phyloP scores from a whole-genome alignment of 64 coral and sea anemone genomes.

The Acropora tenuis region DNA sequence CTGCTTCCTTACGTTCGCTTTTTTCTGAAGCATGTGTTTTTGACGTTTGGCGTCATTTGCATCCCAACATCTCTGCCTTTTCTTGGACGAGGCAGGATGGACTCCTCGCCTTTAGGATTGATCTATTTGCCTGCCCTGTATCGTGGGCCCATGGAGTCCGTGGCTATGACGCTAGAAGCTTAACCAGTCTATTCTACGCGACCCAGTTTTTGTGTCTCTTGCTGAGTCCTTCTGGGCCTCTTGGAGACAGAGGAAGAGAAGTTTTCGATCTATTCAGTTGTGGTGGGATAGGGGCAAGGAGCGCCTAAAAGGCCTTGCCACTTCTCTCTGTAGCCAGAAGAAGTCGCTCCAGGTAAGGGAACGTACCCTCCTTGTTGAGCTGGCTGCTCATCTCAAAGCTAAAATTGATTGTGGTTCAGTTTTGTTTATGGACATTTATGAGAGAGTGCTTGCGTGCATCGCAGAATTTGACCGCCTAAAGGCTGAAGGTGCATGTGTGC shows the following conservation, averaged over 20 bases:
- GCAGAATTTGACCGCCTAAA: background rate
- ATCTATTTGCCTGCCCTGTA: background rate
- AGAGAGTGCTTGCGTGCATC: background rate
- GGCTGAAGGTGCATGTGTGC: slow-evolving; percentile 32
- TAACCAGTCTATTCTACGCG: background rate
- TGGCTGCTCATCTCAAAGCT: background rate
- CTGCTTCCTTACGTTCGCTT: background rate
- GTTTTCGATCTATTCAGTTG: background rate
- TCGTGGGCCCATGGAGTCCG: background rate
- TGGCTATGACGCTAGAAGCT: slow-evolving; percentile 37
- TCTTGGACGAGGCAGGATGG: slow-evolving; percentile 8
- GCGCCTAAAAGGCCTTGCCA: background rate
- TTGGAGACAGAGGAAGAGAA: background rate
- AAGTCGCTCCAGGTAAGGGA: too few relatives aligned
- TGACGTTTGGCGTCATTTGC: background rate
- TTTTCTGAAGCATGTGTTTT: background rate
- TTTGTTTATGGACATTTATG: too few relatives aligned
- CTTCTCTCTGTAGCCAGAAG: background rate
- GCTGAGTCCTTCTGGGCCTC: background rate
- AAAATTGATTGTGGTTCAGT: too few relatives aligned
- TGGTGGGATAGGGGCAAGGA: slow-evolving; percentile 39
- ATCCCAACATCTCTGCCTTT: background rate
- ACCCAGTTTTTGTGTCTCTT: background rate
- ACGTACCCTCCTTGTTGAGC: background rate
- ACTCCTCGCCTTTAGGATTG: background rate